A percentile compares a stretch with the other conserved stretches of the same genome.
phyloP scores from a whole-genome alignment of 2,113 vertebrate genomes.

The Esox niger region DNA sequence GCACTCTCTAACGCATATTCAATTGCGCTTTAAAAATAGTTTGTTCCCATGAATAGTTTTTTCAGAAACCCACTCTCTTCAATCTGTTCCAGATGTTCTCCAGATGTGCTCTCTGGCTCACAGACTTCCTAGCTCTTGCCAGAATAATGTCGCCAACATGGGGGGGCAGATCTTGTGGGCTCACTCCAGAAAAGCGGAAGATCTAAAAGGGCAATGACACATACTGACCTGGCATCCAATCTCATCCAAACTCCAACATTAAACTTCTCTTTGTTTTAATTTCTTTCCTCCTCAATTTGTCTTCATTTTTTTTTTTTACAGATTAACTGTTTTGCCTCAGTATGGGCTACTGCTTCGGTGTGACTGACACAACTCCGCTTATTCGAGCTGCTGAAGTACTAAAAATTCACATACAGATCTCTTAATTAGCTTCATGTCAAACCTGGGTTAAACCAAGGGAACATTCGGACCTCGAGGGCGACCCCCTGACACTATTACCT shows the following conservation, averaged over 20 bases:
- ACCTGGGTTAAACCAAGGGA: neutral
- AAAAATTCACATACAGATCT: neutral
- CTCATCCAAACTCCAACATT: conserved; percentile 11
- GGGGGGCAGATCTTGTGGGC: conserved; percentile 9
- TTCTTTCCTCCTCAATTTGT: conserved; percentile 18
- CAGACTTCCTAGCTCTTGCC: conserved; percentile 22
- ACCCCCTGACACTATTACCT: neutral
- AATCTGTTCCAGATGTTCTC: conserved; percentile 74
- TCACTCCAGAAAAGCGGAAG: neutral
- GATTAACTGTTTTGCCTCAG: conserved; percentile 29
- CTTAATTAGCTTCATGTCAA: neutral
- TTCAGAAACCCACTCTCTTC: conserved; percentile 33
- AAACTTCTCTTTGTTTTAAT: conserved; percentile 19
- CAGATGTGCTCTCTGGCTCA: conserved; percentile 66
- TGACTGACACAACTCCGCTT: conserved; percentile 20
- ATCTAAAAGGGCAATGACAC: conserved; percentile 11
- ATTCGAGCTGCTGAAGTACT: conserved; percentile 7
- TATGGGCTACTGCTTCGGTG: conserved; percentile 14
- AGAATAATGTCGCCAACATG: conserved; percentile 31
- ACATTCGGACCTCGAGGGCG: neutral
- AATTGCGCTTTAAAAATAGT: conserved; percentile 67
- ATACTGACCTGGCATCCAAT: neutral
- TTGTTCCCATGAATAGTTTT: conserved; percentile 66
- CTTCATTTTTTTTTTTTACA: too few species aligned
- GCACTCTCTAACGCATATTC: conserved; percentile 30